Evolutionary conservation across 2,888 invertebrate species (phyloP), one percentile per base, ranked within the genome.

Genomic region (Camponotus fellah): DNA sequence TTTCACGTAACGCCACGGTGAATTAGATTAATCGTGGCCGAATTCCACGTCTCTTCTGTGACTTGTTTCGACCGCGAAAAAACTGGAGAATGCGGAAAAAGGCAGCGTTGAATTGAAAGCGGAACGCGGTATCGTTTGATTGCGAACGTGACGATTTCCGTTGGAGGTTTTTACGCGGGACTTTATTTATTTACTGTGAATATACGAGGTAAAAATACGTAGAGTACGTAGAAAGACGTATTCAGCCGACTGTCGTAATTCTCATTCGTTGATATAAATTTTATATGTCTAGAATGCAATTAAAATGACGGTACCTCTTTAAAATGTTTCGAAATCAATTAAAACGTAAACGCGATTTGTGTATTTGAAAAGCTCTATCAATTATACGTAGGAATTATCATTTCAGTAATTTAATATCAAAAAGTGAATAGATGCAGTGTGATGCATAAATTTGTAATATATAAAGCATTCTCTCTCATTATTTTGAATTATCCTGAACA

Each of bases 1-100:
- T 34, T 65, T 49, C 66, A 32, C 40, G 40, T 58, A 77, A 68
- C 43, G 43, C 43, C 43, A n/a, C 32, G 69, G 32, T 34, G 46
- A n/a, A 80, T 71, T 58, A 43, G 66, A 77, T 77, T 80, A 80
- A 80, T 80, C 79, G 46, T 37, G 17, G 12, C 43, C 32, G 17
- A 58, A 71, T 49, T 37, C 34, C 34, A 34, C 34, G 12, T 79
- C 26, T 49, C 46, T 60, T 34, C 21, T 14, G 53, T n/a, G 26
- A 66, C 2, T 14, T 6, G 21, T 46, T 71, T 62, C 4, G 3
- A 21, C n/a, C 37, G 60, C 17, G 53, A 53, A n/a, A 12, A 60
- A 69, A 69, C 37, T 46, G 17, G 46, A 21, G 12, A 79, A 17
- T 60, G 58, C 34, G 40, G n/a, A 53, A 53, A 53, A 56, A 56